These are phyloP conservation scores for Raillietiella orientalis DNA, from an alignment of 2,888 invertebrate species.

Conservation along the genomic window DNA sequence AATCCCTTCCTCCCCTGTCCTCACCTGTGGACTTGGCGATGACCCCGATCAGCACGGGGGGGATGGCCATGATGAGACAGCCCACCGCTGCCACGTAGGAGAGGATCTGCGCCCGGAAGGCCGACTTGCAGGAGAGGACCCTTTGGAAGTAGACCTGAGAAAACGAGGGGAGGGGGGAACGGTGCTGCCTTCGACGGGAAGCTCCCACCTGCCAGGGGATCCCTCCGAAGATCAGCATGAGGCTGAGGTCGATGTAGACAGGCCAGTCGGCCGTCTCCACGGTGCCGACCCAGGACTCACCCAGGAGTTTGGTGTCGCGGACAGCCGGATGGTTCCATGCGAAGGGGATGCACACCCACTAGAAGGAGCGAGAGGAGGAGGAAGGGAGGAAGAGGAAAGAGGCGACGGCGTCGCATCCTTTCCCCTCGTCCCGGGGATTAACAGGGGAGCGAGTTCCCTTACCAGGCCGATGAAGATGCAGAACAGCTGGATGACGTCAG, in stretches of 20 bases:
- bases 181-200: neutral
- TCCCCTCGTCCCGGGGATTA: too few relatives aligned
- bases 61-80: constrained; percentile 86
- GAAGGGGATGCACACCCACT: constrained; percentile 92
- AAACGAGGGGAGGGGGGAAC: constrained; percentile 3
- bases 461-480: constrained; percentile 86
- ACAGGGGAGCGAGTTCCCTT: constrained; percentile 11
- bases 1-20: too few relatives aligned
- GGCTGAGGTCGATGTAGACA: constrained; percentile 55
- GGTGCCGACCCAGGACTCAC: constrained; percentile 63
- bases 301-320: constrained; percentile 23
- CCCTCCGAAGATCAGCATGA: constrained; percentile 70
- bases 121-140: constrained; percentile 81
- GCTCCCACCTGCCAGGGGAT: constrained; percentile 66
- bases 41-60: constrained; percentile 83
- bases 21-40: constrained; percentile 79
- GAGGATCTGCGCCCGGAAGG: constrained; percentile 61
- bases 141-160: constrained; percentile 79
- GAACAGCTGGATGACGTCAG: constrained; percentile 88
- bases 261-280: constrained; percentile 36
- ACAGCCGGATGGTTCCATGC: constrained; percentile 68
- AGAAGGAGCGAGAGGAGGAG: constrained; percentile 9
- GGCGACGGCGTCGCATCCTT: too few relatives aligned
- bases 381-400: too few relatives aligned
- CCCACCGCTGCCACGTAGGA: constrained; percentile 88